Conservation (phyloP, 2,113 vertebrate genomes). For the Prionailurus viverrinus region DNA sequence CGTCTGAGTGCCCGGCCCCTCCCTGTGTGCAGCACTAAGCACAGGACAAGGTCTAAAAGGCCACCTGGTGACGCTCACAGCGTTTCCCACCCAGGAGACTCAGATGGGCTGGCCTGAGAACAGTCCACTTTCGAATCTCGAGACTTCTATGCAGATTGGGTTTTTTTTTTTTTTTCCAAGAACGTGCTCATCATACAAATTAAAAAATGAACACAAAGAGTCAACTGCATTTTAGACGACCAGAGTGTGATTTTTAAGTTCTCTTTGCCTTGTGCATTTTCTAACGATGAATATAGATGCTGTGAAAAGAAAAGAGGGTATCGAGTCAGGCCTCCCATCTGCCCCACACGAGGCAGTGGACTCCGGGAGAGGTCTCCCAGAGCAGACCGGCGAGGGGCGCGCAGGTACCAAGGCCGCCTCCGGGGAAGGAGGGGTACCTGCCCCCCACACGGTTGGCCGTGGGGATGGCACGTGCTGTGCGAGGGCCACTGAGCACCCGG, state of each 20-base stretch:
- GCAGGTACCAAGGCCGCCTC: background rate
- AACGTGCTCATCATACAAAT: background rate
- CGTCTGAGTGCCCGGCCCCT: rapidly evolving
- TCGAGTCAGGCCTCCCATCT: background rate
- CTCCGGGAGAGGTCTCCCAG: too few relatives aligned
- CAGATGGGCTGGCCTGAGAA: background rate
- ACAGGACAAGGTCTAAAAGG: background rate
- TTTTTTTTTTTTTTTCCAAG: background rate
- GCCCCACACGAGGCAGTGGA: too few relatives aligned
- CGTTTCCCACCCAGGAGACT: background rate
- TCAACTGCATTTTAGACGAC: background rate
- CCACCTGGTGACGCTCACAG: background rate
- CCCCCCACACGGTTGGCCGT: background rate
- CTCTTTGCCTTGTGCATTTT: background rate
- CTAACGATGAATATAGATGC: background rate
- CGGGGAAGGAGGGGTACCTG: too few relatives aligned
- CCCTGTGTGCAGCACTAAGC: background rate
- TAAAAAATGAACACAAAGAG: background rate
- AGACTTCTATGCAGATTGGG: background rate
- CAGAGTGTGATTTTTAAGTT: background rate
- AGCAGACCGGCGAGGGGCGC: rapidly evolving
- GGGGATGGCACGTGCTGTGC: background rate
- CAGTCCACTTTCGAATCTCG: background rate
- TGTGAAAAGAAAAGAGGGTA: background rate
- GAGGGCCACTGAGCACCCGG: background rate